Conservation (phyloP, 1,140 invertebrate genomes). For the Pomacea maculata region DNA sequence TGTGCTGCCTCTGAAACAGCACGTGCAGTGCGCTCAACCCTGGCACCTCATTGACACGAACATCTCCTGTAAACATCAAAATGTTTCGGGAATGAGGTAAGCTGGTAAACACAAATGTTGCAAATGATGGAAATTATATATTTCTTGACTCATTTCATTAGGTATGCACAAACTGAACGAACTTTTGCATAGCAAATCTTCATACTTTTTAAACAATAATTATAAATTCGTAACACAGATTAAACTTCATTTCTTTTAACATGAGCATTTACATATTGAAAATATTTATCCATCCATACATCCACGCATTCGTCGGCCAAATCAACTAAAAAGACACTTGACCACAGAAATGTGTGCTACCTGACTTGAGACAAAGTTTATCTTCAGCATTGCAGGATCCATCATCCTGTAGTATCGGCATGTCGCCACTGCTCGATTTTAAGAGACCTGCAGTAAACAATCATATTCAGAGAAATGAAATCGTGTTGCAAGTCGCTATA, state of each 20-base stretch:
- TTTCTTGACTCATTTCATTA: no score
- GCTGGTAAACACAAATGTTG: background rate
- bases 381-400: constrained; percentile 1
- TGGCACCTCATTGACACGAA: constrained; percentile 85
- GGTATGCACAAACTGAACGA: no score
- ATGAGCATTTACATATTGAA: no score
- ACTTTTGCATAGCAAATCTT: no score
- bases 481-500: background rate
- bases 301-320: no score
- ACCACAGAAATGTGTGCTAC: background rate
- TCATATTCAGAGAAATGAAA: background rate
- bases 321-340: no score
- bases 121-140: no score
- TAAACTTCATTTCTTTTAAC: no score
- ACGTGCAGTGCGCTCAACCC: constrained; percentile 96
- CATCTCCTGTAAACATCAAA: constrained; percentile 67
- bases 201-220: no score
- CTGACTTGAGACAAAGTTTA: constrained; percentile 8
- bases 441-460: constrained; percentile 2
- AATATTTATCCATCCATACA: no score
- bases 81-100: background rate
- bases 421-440: background rate
- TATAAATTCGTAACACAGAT: no score
- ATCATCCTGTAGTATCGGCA: constrained; percentile 8
- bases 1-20: constrained; percentile 96